Percentiles rank a stretch among this genome's conserved stretches.
Conservation (phyloP, 2,888 invertebrate species). For the Thera britannica region DNA sequence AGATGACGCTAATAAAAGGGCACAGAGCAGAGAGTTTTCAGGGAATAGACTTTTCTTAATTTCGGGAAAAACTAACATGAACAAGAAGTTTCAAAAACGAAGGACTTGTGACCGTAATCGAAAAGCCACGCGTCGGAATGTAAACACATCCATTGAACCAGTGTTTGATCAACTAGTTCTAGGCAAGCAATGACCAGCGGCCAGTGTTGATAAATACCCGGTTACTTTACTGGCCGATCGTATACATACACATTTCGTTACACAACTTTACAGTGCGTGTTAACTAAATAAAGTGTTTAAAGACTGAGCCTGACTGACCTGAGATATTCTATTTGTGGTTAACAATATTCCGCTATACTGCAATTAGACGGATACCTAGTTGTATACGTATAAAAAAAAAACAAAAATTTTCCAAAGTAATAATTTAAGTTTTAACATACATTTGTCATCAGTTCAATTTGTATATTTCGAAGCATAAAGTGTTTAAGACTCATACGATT, state of each 20-base stretch:
- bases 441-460: background rate
- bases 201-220: constrained; percentile 42
- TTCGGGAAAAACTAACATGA: too few species aligned
- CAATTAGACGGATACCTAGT: too few species aligned
- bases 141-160: constrained; percentile 42
- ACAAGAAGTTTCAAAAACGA: background rate
- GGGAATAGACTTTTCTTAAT: background rate
- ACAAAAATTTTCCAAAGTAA: too few species aligned
- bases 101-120: constrained; percentile 17
- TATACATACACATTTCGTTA: constrained; percentile 32
- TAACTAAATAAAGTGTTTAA: constrained; percentile 18
- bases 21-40: background rate
- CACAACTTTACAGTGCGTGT: constrained; percentile 14
- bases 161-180: constrained; percentile 40
- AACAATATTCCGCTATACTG: background rate
- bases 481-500: background rate
- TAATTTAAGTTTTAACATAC: too few species aligned
- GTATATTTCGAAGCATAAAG: constrained; percentile 13
- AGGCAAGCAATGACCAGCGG: constrained; percentile 22
- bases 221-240: constrained; percentile 21
- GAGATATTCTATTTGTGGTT: background rate
- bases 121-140: constrained; percentile 42
- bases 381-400: too few species aligned
- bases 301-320: background rate
- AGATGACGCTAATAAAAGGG: too few species aligned